Evolutionary conservation across 2,888 invertebrate species (phyloP).

Genomic region (Dermolepida albohirtum): DNA sequence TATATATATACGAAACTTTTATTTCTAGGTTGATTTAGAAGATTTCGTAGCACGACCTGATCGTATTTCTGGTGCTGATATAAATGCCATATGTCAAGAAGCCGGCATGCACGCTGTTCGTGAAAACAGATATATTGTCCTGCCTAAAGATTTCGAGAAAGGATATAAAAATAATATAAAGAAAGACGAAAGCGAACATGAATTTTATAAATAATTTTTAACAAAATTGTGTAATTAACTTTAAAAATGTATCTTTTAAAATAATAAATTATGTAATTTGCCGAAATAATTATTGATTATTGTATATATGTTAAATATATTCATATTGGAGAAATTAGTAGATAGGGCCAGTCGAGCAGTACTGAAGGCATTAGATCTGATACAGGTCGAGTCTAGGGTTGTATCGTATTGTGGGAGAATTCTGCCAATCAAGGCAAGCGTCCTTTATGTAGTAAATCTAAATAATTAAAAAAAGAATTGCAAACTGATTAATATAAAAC

Average conservation of each 20-base stretch:
- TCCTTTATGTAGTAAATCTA: no score
- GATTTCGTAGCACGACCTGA: slow-evolving; percentile 99
- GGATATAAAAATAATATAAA: slow-evolving; percentile 99
- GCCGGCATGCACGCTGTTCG: slow-evolving; percentile 99
- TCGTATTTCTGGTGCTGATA: slow-evolving; percentile 98
- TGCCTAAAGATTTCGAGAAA: slow-evolving; percentile 99
- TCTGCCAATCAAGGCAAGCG: no score
- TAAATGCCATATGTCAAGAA: slow-evolving; percentile 99
- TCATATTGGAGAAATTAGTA: no score
- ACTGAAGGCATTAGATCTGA: no score
- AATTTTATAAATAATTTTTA: slow-evolving; percentile 93
- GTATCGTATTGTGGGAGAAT: no score
- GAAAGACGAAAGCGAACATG: slow-evolving; percentile 99
- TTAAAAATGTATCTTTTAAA: slow-evolving; percentile 18
- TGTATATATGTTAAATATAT: no score
- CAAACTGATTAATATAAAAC: no score
- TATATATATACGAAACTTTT: slow-evolving; percentile 21
- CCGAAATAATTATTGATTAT: neutral
- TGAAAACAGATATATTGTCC: slow-evolving; percentile 98
- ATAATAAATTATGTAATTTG: slow-evolving; percentile 17
- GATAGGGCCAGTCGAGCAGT: no score
- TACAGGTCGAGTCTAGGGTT: no score
- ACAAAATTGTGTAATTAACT: neutral
- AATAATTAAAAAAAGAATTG: no score
- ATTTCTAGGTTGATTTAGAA: slow-evolving; percentile 86